These are phyloP conservation scores for Phaonia tiefii DNA, from an alignment of 2,888 invertebrate species.

Conservation along the genomic window DNA sequence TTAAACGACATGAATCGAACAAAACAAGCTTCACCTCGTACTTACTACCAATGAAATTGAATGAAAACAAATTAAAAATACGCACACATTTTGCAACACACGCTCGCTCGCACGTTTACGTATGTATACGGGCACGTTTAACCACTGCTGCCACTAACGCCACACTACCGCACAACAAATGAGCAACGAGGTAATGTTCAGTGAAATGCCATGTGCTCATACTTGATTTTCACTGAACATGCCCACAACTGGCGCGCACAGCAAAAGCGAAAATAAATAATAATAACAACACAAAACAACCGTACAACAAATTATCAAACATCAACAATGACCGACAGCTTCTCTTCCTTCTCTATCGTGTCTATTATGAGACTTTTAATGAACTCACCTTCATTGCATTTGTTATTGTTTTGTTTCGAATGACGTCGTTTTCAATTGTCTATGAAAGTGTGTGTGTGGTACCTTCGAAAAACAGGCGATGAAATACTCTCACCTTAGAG, in stretches of 20 bases:
- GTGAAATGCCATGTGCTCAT: neutral
- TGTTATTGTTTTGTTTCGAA: neutral
- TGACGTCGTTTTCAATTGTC: neutral
- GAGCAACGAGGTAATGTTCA: conserved; percentile 21
- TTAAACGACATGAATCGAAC: conserved; percentile 5
- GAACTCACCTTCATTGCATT: too few relatives aligned
- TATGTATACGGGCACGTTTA: too few relatives aligned
- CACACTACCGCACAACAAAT: too few relatives aligned
- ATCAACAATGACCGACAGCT: conserved; percentile 26
- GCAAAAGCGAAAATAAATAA: neutral
- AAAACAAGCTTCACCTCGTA: neutral
- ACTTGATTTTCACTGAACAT: conserved; percentile 21
- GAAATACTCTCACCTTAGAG: neutral
- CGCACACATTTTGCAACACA: too few relatives aligned
- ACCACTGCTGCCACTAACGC: too few relatives aligned
- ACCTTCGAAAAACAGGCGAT: neutral
- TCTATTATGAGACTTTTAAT: neutral
- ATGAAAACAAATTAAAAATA: too few relatives aligned
- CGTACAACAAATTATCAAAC: conserved; percentile 41
- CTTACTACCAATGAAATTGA: neutral
- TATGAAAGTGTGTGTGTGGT: neutral
- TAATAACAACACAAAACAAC: conserved; percentile 35
- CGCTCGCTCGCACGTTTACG: too few relatives aligned
- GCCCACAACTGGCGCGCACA: neutral
- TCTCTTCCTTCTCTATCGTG: neutral